Conservation (phyloP, 2,888 invertebrate species). For the Hydroisotoma schaefferi region DNA sequence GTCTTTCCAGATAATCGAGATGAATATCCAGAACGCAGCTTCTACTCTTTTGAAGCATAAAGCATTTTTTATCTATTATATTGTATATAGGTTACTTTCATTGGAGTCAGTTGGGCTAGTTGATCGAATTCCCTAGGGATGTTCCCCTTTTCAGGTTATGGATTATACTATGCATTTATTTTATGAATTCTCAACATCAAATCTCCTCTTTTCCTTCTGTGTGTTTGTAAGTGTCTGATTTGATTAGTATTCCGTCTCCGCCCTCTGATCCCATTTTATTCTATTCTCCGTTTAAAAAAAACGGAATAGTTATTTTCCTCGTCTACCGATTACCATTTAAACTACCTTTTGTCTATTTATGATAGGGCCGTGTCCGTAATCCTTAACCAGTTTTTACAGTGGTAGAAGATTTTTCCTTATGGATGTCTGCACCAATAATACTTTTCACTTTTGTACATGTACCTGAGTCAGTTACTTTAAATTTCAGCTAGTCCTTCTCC, state of each 20-base stretch:
- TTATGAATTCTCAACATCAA: not conserved
- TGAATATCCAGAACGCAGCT: too few relatives aligned
- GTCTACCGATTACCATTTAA: slow-evolving; percentile 4
- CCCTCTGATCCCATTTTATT: slow-evolving; percentile 12
- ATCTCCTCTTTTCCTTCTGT: slow-evolving; percentile 3
- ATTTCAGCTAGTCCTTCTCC: too few relatives aligned
- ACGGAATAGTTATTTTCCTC: not conserved
- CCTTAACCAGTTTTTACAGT: too few relatives aligned
- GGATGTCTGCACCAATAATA: too few relatives aligned
- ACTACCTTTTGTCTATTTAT: not conserved
- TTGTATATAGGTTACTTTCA: too few relatives aligned
- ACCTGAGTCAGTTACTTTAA: too few relatives aligned
- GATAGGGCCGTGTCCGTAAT: not conserved
- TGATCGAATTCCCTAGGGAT: slow-evolving; percentile 15
- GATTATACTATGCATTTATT: too few relatives aligned
- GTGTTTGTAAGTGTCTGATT: slow-evolving; percentile 8
- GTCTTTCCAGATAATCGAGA: too few relatives aligned
- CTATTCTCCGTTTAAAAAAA: slow-evolving; percentile 3
- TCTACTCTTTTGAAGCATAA: too few relatives aligned
- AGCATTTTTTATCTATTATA: too few relatives aligned
- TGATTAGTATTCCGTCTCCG: slow-evolving; percentile 17
- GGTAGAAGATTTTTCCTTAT: too few relatives aligned
- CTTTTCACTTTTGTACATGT: too few relatives aligned
- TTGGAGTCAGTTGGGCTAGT: slow-evolving; percentile 2
- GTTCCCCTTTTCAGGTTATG: slow-evolving; percentile 9